These are phyloP conservation scores for Lytechinus pictus DNA, from an alignment of 35 echinoderm and acorn worm species.

Conservation along the genomic window DNA sequence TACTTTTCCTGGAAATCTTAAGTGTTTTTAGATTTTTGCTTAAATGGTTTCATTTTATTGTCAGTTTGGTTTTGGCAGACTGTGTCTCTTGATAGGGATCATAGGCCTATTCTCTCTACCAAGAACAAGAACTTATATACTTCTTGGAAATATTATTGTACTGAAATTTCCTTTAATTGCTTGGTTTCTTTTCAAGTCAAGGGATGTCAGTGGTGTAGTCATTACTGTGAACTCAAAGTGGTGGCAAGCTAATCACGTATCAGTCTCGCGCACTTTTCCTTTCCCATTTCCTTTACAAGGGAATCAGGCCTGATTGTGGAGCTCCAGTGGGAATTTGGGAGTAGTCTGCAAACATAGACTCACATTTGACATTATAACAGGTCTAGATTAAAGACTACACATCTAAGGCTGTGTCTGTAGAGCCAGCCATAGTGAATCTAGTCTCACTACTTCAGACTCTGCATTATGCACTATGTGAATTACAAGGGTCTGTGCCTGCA, in stretches of 20 bases:
- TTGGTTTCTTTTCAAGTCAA: neutral
- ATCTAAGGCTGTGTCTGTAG: no score
- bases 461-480: no score
- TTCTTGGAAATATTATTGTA: neutral
- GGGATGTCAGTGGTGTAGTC: neutral
- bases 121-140: neutral
- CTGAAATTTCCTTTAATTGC: neutral
- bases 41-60: neutral
- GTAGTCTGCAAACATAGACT: no score
- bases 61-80: neutral
- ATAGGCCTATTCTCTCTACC: neutral
- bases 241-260: constrained; percentile 17
- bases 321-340: neutral
- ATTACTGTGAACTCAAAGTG: neutral
- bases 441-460: no score
- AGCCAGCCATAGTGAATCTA: no score
- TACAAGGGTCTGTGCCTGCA: no score
- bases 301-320: neutral
- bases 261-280: constrained; percentile 32
- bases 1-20: no score
- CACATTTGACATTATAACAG: no score
- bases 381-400: no score
- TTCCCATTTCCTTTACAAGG: constrained; percentile 7
- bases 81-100: neutral
- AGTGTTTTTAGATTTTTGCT: no score